These are phyloP conservation scores for Rhinophrynus dorsalis DNA, from an alignment of 2,797 vertebrate genomes.

Conservation along the genomic window DNA sequence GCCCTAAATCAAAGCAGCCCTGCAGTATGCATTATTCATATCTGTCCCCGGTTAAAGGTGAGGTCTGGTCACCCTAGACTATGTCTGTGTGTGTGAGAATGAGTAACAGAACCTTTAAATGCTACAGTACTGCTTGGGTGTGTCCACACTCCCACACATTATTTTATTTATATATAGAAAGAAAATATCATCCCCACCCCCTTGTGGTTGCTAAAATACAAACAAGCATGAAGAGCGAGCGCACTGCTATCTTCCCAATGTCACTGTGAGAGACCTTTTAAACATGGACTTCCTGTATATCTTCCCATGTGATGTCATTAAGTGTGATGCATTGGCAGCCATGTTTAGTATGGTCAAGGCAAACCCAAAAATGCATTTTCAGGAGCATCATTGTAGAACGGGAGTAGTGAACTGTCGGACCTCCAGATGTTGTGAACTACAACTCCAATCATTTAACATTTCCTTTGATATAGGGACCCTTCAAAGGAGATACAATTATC, in stretches of 20 bases:
- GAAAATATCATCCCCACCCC: not conserved
- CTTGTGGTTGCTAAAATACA: not conserved
- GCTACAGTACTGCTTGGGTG: too few relatives aligned
- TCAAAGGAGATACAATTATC: too few relatives aligned
- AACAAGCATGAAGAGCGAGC: too few relatives aligned
- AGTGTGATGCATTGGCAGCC: not conserved
- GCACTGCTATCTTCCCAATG: constrained; percentile 25
- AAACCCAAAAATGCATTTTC: too few relatives aligned
- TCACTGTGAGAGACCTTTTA: constrained; percentile 30
- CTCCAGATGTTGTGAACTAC: too few relatives aligned
- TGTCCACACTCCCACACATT: not conserved
- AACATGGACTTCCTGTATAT: not conserved
- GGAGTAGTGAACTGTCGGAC: too few relatives aligned
- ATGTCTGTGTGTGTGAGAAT: too few relatives aligned
- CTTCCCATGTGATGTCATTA: not conserved
- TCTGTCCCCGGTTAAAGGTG: not conserved
- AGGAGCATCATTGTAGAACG: too few relatives aligned
- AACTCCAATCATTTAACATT: too few relatives aligned
- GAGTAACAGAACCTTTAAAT: too few relatives aligned
- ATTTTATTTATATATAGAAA: not conserved
- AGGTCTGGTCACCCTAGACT: too few relatives aligned
- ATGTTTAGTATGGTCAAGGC: constrained; percentile 14
- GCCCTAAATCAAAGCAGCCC: not conserved
- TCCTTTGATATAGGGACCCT: too few relatives aligned
- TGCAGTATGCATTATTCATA: not conserved